phyloP scores from a whole-genome alignment of 2,797 vertebrate genomes.

The Smutsia temminckii region DNA sequence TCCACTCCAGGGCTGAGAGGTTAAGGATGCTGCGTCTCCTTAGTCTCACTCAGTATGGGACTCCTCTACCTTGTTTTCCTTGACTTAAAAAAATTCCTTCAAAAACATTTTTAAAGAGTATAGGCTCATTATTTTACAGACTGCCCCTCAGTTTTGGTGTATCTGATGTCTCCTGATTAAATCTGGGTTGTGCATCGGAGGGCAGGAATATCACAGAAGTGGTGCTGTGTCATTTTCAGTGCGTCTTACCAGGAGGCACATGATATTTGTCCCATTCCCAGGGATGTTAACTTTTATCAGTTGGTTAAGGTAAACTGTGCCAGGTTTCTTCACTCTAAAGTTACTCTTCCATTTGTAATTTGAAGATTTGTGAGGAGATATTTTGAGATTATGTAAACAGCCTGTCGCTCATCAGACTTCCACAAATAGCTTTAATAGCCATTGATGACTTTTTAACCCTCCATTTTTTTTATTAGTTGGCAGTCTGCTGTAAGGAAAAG shows the following conservation, averaged over 20 bases:
- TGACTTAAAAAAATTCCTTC: neutral
- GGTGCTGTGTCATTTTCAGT: neutral
- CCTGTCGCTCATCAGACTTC: neutral
- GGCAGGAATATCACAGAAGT: neutral
- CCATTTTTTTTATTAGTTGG: slow-evolving; percentile 19
- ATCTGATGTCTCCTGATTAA: neutral
- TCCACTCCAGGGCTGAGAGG: neutral
- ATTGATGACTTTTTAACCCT: neutral
- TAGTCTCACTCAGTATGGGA: neutral
- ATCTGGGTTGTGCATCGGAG: neutral
- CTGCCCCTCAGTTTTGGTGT: neutral
- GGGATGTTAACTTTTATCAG: neutral
- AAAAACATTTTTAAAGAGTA: neutral
- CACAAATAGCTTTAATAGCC: neutral
- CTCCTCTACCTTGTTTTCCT: neutral
- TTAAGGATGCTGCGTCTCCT: neutral
- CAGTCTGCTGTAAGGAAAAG: neutral
- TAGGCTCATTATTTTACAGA: neutral
- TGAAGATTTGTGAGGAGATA: neutral
- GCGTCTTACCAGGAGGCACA: neutral
- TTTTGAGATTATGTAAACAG: neutral
- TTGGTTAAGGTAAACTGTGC: neutral
- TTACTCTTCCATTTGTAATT: slow-evolving; percentile 25
- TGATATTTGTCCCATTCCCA: neutral
- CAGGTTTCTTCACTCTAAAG: neutral